Base-by-base conservation (phyloP, 2,888 invertebrate species). In the Hipparchia sbordonii region DNA sequence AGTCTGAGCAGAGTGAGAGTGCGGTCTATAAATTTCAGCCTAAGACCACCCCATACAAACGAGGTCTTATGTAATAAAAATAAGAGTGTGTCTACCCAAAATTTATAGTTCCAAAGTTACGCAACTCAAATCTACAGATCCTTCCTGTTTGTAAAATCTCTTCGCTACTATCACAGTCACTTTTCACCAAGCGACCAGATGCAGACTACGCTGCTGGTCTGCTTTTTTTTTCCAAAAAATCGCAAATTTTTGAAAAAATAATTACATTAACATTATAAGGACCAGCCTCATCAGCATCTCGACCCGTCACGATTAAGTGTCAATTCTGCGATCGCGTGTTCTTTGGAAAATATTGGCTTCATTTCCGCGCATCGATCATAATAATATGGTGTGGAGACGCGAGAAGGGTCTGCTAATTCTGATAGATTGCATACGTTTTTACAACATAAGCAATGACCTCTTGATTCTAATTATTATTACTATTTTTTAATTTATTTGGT, bases 311-410 rank as follows among this genome's bases (percentile, higher is more conserved):
- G 84, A 85, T 86, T 83, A 87, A 87, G 85, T 86, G 83, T 84
- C 84, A 83, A 85, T 86, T 84, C 80, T 77, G 86, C 85, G 67
- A 89, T 87, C 87, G 85, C 82, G 82, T 83, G 85, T 89, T 89
- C 88, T 89, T 87, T 89, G 88, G 89, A 92, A 91, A 90, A 91
- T 87, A 92, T 91, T 90, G 85, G 87, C 89, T 93, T 90, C 90
- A 92, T 93, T 93, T 93, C 93, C 92, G 90, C 86, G 84, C 92
- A 93, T 93, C 93, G 89, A 93, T 93, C 93, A 93, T 90, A 84
- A 77, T 77, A 51, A 23, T 23, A 56, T 56, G n/a, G 2, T 60
- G 84, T 87, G 92, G 23, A 23, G 23, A 90, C 92, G 89, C 88
- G 82, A 82, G 88, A 90, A 68, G 89, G 91, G 89, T 89, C 89